Evolutionary conservation across 2,797 vertebrate species (phyloP).

Genomic region (Anas bahamensis): DNA sequence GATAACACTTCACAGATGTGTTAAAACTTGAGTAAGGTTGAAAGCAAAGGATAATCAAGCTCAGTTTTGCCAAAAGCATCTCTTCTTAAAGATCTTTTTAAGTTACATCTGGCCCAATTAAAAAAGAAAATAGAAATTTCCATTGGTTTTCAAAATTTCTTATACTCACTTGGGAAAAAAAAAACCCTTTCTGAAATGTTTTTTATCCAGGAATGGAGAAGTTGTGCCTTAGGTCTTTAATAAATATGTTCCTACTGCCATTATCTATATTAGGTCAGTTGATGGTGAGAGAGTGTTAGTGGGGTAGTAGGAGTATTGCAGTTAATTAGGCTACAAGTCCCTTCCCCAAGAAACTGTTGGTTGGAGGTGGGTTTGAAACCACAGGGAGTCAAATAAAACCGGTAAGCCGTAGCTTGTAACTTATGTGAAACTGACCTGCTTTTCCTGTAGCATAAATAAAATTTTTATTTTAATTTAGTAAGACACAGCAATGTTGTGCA

Average conservation of each 20-base stretch:
- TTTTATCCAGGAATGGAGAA: neutral
- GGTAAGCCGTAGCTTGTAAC: neutral
- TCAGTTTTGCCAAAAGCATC: neutral
- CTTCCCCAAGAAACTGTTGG: neutral
- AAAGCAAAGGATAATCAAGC: neutral
- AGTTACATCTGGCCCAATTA: neutral
- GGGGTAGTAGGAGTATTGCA: neutral
- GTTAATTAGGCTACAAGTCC: neutral
- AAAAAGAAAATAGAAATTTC: neutral
- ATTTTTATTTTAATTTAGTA: neutral
- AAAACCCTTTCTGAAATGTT: neutral
- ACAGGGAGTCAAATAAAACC: neutral
- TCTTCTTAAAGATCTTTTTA: neutral
- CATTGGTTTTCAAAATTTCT: neutral
- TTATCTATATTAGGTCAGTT: neutral
- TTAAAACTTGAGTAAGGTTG: neutral
- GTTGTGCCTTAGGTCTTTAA: neutral
- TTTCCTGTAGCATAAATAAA: constrained; percentile 5
- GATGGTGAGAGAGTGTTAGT: neutral
- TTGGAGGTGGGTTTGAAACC: neutral
- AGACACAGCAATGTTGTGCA: neutral
- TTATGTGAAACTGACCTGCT: constrained; percentile 7
- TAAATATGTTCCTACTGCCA: neutral
- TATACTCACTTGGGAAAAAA: neutral
- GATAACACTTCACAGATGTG: neutral